Base-by-base conservation (phyloP, 1,140 invertebrate genomes). In the Drosophila setifemur region DNA sequence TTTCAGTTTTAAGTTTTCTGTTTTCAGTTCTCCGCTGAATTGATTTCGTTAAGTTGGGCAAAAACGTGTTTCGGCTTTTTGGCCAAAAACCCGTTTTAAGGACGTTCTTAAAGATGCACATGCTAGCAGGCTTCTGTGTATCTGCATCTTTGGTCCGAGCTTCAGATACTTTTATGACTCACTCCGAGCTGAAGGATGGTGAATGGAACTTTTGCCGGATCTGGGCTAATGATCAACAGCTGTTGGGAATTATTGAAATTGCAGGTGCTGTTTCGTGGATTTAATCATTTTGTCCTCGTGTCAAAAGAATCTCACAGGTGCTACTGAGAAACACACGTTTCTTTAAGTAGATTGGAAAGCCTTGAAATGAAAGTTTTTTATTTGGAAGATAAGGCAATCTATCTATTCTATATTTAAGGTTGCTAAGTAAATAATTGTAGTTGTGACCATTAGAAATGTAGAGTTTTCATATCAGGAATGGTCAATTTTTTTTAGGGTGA, bases 51-150 rank as follows among this genome's bases (percentile, higher is more conserved):
- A 60, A 78, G 61, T 69, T 73, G 49, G 67, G 35, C 45, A 25
- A 48, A 85, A 83, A 83, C 78, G 73, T 85, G 78, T 83, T 83
- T 83, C 19, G 11, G 39, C 23, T 66, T 53, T 81, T 70, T 79
- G 67, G 72, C 49, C 28, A 60, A 40, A 72, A 83, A 82, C 78
- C 44, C 7, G 78, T 83, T 83, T 83, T 70, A 83, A 83, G 78
- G 78, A 83, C 50, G 69, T 75, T 78, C 50, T 53, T 9, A 5
- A 26, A 29, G 49, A n/a, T 35, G 37, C 12, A 35, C n/a, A n/a
- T n/a, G 19, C 14, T 67, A n/a, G 19, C 37, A 26, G 35, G 16
- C 18, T 63, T 42, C 33, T 25, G 44, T 43, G 35, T 31, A 68
- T 70, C 35, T 67, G 55, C 63, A 78, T 69, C 50, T 68, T 55